These are phyloP conservation scores for Halcyon chelicuti DNA, from an alignment of 2,797 vertebrate species.

Conservation along the genomic window DNA sequence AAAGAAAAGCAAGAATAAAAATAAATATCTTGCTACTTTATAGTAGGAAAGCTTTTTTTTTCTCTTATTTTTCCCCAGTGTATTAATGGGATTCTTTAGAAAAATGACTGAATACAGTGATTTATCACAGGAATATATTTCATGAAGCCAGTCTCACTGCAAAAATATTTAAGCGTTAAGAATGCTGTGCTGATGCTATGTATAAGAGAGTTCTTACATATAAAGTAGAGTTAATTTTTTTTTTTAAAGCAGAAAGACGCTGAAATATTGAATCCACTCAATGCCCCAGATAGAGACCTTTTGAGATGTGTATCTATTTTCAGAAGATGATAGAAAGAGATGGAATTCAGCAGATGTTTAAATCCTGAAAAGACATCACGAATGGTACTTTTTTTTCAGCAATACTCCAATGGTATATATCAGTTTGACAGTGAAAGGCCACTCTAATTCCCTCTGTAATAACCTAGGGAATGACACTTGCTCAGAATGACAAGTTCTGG, in stretches of 20 bases:
- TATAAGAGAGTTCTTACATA: background rate
- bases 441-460: slow-evolving; percentile 74
- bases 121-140: slow-evolving; percentile 2
- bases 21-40: background rate
- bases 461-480: slow-evolving; percentile 77
- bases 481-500: slow-evolving; percentile 72
- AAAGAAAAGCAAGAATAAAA: background rate
- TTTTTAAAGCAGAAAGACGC: background rate
- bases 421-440: slow-evolving; percentile 76
- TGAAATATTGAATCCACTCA: slow-evolving; percentile 5
- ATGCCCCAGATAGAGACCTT: slow-evolving; percentile 18
- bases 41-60: background rate
- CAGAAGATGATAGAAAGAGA: slow-evolving; percentile 58
- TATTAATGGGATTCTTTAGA: background rate
- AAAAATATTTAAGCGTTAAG: background rate
- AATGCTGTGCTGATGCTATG: background rate
- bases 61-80: background rate
- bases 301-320: slow-evolving; percentile 54
- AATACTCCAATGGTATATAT: slow-evolving; percentile 52
- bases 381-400: slow-evolving; percentile 58
- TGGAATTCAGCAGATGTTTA: slow-evolving; percentile 58
- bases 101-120: background rate
- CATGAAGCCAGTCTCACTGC: background rate
- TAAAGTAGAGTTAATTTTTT: background rate
- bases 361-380: slow-evolving; percentile 56